Conservation (phyloP, 2,797 vertebrate species). For the Podarcis siculus region DNA sequence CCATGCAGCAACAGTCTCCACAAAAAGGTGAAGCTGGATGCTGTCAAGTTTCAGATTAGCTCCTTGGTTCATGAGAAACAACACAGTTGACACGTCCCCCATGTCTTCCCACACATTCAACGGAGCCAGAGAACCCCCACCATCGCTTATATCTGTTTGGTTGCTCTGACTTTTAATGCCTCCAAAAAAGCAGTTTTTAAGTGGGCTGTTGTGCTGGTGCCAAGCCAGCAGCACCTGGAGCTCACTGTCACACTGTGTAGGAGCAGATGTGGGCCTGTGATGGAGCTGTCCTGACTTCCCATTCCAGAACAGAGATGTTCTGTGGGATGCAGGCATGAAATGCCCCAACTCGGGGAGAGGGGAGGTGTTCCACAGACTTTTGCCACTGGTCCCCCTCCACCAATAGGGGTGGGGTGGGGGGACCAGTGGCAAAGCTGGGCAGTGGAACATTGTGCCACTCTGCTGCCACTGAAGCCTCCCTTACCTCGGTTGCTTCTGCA, state of each 20-base stretch:
- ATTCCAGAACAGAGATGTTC: neutral
- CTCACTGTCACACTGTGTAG: neutral
- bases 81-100: slow-evolving; percentile 58
- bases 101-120: slow-evolving; percentile 48
- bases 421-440: too few relatives aligned
- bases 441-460: too few relatives aligned
- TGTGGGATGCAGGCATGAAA: neutral
- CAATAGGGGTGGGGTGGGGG: too few relatives aligned
- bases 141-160: neutral
- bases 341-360: too few relatives aligned
- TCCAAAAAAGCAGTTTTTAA: neutral
- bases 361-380: too few relatives aligned
- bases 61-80: slow-evolving; percentile 64
- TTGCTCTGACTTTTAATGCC: neutral
- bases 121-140: slow-evolving; percentile 25
- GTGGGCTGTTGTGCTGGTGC: neutral
- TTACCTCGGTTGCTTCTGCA: too few relatives aligned
- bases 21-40: slow-evolving; percentile 41
- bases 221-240: neutral
- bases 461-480: too few relatives aligned
- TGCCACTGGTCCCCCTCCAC: too few relatives aligned
- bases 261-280: slow-evolving; percentile 28
- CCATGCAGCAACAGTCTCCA: slow-evolving; percentile 47
- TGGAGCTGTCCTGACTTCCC: neutral
- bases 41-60: slow-evolving; percentile 52